These are phyloP conservation scores for Eugnorisma glareosa DNA, from an alignment of 2,888 invertebrate species.

Conservation along the genomic window DNA sequence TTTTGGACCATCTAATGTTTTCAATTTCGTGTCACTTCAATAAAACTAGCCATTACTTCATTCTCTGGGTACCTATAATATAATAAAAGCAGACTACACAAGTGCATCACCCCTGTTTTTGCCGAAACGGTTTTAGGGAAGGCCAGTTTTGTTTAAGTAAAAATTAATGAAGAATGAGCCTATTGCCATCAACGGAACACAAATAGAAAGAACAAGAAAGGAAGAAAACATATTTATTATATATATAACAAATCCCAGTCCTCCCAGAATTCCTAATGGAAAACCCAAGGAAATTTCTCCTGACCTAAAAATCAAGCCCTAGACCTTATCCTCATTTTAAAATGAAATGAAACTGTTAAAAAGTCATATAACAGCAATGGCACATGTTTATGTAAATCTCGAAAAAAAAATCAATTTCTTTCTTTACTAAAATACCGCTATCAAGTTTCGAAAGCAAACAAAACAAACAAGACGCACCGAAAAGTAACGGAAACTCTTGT, in stretches of 20 bases:
- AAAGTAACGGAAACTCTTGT: conserved; percentile 56
- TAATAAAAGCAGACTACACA: not conserved
- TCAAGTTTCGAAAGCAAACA: conserved; percentile 37
- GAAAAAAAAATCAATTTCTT: not conserved
- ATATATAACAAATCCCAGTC: too few species aligned
- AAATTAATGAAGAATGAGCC: not conserved
- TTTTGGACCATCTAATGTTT: not conserved
- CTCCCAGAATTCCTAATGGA: not conserved
- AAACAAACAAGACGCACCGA: conserved; percentile 41
- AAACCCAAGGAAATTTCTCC: not conserved
- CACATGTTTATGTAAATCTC: not conserved
- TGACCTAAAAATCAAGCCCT: not conserved
- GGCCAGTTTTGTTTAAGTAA: not conserved
- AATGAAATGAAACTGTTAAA: not conserved
- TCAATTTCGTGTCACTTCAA: not conserved
- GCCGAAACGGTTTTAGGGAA: not conserved
- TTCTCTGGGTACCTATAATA: not conserved
- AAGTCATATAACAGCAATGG: not conserved
- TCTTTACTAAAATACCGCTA: conserved; percentile 19
- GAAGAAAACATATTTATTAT: too few species aligned
- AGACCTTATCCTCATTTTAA: not conserved
- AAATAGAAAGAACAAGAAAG: too few species aligned
- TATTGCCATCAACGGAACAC: not conserved
- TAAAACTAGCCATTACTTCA: not conserved
- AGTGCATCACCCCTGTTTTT: not conserved